These are phyloP conservation scores for Solen grandis DNA, from an alignment of 1,140 invertebrate genomes.

Conservation along the genomic window DNA sequence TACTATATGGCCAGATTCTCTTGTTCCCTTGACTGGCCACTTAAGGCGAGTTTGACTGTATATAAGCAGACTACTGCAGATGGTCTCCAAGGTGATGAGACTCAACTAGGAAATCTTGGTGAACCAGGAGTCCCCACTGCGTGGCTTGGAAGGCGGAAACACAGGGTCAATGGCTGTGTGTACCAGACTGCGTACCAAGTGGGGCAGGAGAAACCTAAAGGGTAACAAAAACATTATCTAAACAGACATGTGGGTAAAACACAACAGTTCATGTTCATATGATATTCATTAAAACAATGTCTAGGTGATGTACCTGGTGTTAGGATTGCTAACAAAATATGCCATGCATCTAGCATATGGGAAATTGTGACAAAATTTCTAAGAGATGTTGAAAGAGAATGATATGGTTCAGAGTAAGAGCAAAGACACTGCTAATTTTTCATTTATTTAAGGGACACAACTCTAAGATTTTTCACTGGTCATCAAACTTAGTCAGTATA, in stretches of 20 bases:
- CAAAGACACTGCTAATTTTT: no score
- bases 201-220: conserved; percentile 66
- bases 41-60: no score
- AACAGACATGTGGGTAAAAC: not conserved
- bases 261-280: not conserved
- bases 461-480: no score
- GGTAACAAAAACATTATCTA: not conserved
- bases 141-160: conserved; percentile 58
- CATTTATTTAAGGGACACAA: no score
- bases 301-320: not conserved
- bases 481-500: no score
- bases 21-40: no score
- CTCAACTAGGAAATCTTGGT: conserved; percentile 52
- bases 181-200: conserved; percentile 64
- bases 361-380: not conserved
- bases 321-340: not conserved
- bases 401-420: no score
- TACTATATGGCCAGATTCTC: no score
- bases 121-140: conserved; percentile 61
- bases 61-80: no score
- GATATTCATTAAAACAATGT: not conserved
- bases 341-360: not conserved
- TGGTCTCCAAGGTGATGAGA: no score
- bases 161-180: conserved; percentile 69
- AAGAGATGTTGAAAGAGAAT: not conserved